Conservation (phyloP, 2,113 vertebrate genomes). For the Myrmecobius fasciatus region DNA sequence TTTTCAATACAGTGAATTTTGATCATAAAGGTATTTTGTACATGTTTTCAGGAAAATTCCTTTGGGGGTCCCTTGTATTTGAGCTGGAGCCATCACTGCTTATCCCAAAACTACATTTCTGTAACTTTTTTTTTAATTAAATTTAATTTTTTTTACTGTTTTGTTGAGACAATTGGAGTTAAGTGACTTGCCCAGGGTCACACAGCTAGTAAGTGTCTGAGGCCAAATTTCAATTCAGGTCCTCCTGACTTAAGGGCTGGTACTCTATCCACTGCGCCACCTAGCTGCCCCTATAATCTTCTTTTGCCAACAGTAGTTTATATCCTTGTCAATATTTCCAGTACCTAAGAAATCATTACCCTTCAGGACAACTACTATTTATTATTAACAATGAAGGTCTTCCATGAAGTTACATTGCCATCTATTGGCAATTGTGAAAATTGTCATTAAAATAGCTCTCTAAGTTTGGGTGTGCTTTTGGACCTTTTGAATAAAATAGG, state of each 20-base stretch:
- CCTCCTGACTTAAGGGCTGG: too few relatives aligned
- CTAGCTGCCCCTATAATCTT: too few relatives aligned
- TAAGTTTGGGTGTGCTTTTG: slow-evolving; percentile 26
- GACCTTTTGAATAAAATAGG: slow-evolving; percentile 21
- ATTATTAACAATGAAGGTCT: slow-evolving; percentile 36
- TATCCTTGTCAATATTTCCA: background rate
- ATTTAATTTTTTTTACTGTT: too few relatives aligned
- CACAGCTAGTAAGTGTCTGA: too few relatives aligned
- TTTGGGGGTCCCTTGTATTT: background rate
- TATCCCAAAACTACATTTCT: background rate
- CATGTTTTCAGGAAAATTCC: background rate
- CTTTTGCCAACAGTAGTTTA: background rate
- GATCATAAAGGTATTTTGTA: background rate
- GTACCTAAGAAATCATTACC: background rate
- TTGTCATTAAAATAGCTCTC: background rate
- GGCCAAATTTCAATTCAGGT: too few relatives aligned
- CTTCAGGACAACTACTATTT: background rate
- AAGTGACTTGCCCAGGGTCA: too few relatives aligned
- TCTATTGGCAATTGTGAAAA: background rate
- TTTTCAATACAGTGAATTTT: background rate
- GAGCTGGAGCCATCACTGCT: background rate
- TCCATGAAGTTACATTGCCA: background rate
- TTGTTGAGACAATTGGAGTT: too few relatives aligned
- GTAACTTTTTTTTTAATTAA: background rate
- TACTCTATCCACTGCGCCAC: too few relatives aligned